Evolutionary conservation across 2,797 vertebrate species (phyloP).

Genomic region (Mormyrops boulengeri): DNA sequence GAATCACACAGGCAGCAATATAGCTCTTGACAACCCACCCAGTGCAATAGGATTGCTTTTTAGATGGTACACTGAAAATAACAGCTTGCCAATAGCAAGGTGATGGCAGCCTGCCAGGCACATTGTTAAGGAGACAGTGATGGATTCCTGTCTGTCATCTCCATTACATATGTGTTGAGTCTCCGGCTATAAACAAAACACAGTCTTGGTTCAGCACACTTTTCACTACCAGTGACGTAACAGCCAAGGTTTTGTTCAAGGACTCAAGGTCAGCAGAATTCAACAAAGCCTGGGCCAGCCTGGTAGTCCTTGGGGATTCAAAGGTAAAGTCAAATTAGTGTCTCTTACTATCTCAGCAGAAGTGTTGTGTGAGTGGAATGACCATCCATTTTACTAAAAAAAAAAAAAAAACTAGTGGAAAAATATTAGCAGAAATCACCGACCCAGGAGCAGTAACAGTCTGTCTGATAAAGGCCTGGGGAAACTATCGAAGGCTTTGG

Average conservation of each 20-base stretch:
- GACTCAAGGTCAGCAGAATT: neutral
- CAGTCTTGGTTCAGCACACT: neutral
- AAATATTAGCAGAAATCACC: neutral
- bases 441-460: neutral
- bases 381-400: neutral
- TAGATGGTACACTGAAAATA: constrained; percentile 16
- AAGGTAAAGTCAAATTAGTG: neutral
- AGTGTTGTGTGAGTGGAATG: neutral
- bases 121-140: neutral
- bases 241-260: neutral
- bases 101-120: neutral
- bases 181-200: neutral
- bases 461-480: neutral
- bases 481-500: neutral
- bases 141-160: neutral
- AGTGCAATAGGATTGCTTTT: constrained; percentile 14
- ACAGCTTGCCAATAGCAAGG: neutral
- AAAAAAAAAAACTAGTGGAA: neutral
- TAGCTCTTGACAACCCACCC: constrained; percentile 13
- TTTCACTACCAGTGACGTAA: neutral
- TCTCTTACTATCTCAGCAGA: neutral
- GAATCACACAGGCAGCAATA: constrained; percentile 8
- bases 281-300: neutral
- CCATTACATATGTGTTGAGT: neutral
- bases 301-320: neutral